Base-by-base conservation (phyloP, 2,797 vertebrate genomes). In the Enteromius thamalakanensis region DNA sequence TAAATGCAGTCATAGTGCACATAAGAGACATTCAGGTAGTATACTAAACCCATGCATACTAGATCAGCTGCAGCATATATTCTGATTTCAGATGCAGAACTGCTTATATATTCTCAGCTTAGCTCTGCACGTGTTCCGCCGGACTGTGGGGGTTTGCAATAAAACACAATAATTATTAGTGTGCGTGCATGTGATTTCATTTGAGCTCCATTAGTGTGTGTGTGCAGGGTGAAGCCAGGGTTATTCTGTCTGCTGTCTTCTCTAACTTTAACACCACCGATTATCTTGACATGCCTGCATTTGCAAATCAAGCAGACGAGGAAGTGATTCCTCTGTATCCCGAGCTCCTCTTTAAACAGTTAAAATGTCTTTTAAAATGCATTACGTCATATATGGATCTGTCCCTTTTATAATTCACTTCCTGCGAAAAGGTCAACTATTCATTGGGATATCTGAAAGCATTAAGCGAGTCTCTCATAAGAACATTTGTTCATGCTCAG, bases 371-470 rank as follows among this genome's bases (percentile, higher is more conserved):
- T 58, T 71, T 45, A 45, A n/a, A 80, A 60, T 71, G 51, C 67
- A 58, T 23, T 14, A 51, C 11, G 11, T 60, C 68, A 55, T 14
- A 23, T 58, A 69, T 70, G 34, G 65, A 80, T 80, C 65, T 23
- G 23, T 58, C 75, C 32, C 34, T 15, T 11, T 58, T 70, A 70
- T 80, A 69, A 70, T 58, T 55, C 78, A 45, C 47, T 80, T 58
- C 64, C 47, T 58, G 51, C 14, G 67, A 71, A 70, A 71, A 80
- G 79, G 67, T 80, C 51, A 80, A 42, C 67, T 71, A 37, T 69
- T 80, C 78, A 53, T 47, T 19, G 49, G 23, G n/a, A 70, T 70
- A 70, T 70, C 53, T 80, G 65, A 70, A 65, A 80, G 78, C 49
- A 70, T 40, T 58, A 70, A 6, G n/a, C 2, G 0, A 34, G 40